Percentiles rank a stretch among this genome's conserved stretches.
phyloP scores from a whole-genome alignment of 2,888 invertebrate species.

The Prenolepis imparis region DNA sequence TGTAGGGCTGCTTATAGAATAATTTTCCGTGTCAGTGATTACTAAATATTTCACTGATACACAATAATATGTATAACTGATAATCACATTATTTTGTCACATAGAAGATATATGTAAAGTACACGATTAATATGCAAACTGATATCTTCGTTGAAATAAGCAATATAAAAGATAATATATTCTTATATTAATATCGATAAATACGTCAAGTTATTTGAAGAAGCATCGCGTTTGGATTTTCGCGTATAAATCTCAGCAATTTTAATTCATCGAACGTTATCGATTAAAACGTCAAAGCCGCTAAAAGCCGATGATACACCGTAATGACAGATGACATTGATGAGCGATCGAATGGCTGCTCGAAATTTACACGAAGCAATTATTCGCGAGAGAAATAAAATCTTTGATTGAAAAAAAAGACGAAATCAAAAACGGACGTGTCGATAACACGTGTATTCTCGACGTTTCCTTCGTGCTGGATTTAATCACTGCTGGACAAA shows the following conservation, averaged over 20 bases:
- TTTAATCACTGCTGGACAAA: constrained; percentile 42
- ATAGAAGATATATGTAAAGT: neutral
- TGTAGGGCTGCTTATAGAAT: neutral
- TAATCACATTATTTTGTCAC: neutral
- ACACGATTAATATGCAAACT: neutral
- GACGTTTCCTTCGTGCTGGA: constrained; percentile 49
- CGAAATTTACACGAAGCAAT: constrained; percentile 58
- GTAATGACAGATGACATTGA: constrained; percentile 57
- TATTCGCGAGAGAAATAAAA: constrained; percentile 56
- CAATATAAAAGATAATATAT: neutral
- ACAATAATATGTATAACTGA: neutral
- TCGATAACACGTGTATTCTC: constrained; percentile 48
- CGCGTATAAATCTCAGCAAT: constrained; percentile 36
- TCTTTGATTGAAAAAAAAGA: constrained; percentile 44
- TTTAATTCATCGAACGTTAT: constrained; percentile 55
- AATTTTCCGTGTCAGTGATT: neutral
- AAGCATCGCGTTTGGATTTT: neutral
- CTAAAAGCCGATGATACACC: constrained; percentile 36
- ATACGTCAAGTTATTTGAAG: constrained; percentile 26
- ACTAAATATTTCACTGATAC: neutral
- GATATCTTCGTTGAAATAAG: neutral
- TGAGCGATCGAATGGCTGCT: constrained; percentile 56
- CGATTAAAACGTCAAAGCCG: constrained; percentile 53
- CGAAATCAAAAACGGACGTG: constrained; percentile 36
- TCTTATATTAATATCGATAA: neutral